A percentile compares a stretch with the other conserved stretches of the same genome.
These are phyloP conservation scores for Trididemnum miniatum DNA, from an alignment of 23 tunicate species.

Conservation along the genomic window DNA sequence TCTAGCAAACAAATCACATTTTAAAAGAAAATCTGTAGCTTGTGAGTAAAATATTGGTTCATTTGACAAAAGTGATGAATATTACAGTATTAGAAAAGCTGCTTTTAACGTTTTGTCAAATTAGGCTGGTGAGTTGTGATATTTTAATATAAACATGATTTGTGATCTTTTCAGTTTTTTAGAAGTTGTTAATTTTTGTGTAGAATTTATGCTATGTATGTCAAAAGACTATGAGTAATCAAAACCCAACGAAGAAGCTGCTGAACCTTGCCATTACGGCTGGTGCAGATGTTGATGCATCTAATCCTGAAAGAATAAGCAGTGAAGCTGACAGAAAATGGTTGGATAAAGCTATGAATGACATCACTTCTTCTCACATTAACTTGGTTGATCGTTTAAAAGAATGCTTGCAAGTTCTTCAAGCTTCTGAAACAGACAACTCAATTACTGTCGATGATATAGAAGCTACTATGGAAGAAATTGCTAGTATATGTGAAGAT, in stretches of 20 bases:
- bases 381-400: slow-evolving; percentile 26
- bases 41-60: too few relatives aligned
- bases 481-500: slow-evolving; percentile 51
- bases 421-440: not conserved
- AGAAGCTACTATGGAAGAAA: slow-evolving; percentile 24
- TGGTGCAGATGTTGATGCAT: slow-evolving; percentile 3
- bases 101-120: too few relatives aligned
- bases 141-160: too few relatives aligned
- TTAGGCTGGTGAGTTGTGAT: too few relatives aligned
- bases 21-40: too few relatives aligned
- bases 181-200: too few relatives aligned
- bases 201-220: too few relatives aligned
- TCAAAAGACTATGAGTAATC: not conserved
- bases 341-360: not conserved
- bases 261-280: slow-evolving; percentile 11
- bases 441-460: slow-evolving; percentile 6
- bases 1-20: too few relatives aligned
- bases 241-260: slow-evolving; percentile 6
- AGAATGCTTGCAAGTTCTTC: slow-evolving; percentile 8
- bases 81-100: too few relatives aligned
- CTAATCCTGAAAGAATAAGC: not conserved
- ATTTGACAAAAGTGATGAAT: too few relatives aligned
- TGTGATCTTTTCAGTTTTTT: too few relatives aligned
- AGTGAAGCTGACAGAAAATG: slow-evolving; percentile 29
- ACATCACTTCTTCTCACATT: not conserved